Evolutionary conservation across 2,113 vertebrate genomes (phyloP), one percentile per base, ranked within the genome.

Genomic region (Clarias batrachus): DNA sequence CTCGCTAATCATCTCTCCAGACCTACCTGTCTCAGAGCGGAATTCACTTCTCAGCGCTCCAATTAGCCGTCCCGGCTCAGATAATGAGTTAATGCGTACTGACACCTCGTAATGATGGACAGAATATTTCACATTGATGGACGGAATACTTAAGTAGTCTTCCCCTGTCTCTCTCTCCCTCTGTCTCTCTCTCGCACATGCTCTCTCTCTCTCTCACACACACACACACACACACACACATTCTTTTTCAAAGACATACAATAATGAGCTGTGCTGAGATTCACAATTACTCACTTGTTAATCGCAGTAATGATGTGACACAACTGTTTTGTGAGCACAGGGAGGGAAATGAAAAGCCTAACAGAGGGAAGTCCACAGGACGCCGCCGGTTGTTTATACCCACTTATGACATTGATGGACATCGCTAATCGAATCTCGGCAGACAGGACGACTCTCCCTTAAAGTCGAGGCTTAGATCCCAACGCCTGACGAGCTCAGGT

Each of bases 361-460:
- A 92, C 91, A 87, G 89, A 91, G 85, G 86, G 89, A 89, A 87
- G 87, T 84, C 85, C 77, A 81, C 65, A 52, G 37, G 33, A 16
- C 87, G 88, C 90, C 87, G 89, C 84, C 83, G 91, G 86, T 91
- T 83, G 91, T 94, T 94, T 91, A 93, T 93, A 86, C 88, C 87
- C 85, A 65, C 54, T 87, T 90, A 88, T 93, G 92, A 94, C 93
- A 91, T 86, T 94, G 94, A 95, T 92, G 90, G 94, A 94, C 94
- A 94, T 89, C 89, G 83, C 17, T 94, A 94, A 95, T 95, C 94
- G 92, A 93, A 91, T 91, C 92, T 93, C 93, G 91, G 92, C 92
- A 93, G 89, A 89, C 81, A 82, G 59, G 68, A 33, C 90, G 90
- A 90, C 86, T 86, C 81, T 81, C 92, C 90, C 92, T 91, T 62